phyloP scores from a whole-genome alignment of 1,140 invertebrate genomes.

The Branchinecta lindahli region DNA sequence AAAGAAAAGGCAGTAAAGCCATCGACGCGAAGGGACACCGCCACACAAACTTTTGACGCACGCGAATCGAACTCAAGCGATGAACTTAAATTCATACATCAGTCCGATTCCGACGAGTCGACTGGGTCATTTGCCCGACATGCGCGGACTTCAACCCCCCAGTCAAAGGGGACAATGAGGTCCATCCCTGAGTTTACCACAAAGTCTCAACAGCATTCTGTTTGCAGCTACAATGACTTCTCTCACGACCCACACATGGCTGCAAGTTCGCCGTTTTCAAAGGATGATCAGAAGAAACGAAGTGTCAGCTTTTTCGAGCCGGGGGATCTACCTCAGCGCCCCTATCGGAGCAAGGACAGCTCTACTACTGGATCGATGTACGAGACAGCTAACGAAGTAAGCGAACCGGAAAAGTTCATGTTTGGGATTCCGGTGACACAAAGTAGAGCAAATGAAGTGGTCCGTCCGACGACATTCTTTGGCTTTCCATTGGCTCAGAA shows the following conservation, averaged over 20 bases:
- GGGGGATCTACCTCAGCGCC: background rate
- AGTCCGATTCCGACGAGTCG: too few relatives aligned
- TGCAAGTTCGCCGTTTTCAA: background rate
- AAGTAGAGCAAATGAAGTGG: too few relatives aligned
- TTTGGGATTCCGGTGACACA: background rate
- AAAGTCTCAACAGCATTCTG: background rate
- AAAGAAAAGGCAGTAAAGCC: too few relatives aligned
- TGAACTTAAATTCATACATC: too few relatives aligned
- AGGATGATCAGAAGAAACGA: background rate
- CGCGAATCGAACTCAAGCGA: too few relatives aligned
- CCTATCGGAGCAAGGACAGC: background rate
- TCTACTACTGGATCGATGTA: background rate
- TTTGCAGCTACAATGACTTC: background rate
- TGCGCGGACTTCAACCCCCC: too few relatives aligned
- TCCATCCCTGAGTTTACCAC: too few relatives aligned
- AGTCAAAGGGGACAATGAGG: too few relatives aligned
- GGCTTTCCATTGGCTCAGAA: background rate
- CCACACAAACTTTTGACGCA: too few relatives aligned
- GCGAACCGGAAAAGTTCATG: background rate
- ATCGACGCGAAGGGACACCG: too few relatives aligned
- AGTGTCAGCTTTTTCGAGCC: constrained; percentile 2
- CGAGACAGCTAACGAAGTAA: background rate
- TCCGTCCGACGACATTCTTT: background rate
- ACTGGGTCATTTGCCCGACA: too few relatives aligned
- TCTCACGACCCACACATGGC: background rate